Base-by-base conservation (phyloP, 2,888 invertebrate species). In the Ellobium chinense region DNA sequence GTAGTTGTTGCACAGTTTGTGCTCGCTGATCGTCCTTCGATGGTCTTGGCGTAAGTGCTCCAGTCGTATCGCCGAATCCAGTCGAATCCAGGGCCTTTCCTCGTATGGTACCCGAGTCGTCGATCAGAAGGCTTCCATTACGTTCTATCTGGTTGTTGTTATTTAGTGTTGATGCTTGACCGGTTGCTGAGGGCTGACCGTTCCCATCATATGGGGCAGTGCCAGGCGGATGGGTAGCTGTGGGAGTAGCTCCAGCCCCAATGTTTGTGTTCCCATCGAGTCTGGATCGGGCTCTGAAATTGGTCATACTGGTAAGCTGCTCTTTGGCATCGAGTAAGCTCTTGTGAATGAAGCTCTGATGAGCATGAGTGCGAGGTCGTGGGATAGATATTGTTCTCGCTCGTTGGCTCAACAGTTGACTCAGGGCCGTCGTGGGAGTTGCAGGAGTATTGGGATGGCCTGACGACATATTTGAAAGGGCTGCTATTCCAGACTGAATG, bases 301-400 rank as follows among this genome's bases (percentile, higher is more conserved):
- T 70, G 3, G 70, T 70, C 70, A 70, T 54, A 29, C 29, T 54
- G 3, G 34, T 37, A n/a, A 70, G 21, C 46, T 70, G 39, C 12
- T 70, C 70, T 70, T 70, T 70, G 24, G 70, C 70, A 27, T 70
- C 70, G 18, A 46, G 31, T 4, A 70, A 34, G 24, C 70, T 70
- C n/a, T 39, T n/a, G 31, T 70, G 70, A 36, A 70, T 70, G 31
- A 70, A 70, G 46, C 46, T n/a, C 18, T 39, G 70, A n/a, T 70
- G 46, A n/a, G 14, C 24, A 12, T 70, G 70, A 27, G 70, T 70
- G 5, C 82, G 69, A 12, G 70, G 82, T 18, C 81, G 54, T 0
- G 83, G 83, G 39, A 83, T 83, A 54, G 83, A 83, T 29, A 83
- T 81, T 24, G 81, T 79, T 7, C 83, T 36, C 24, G 72, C 12